Conservation (phyloP, 2,888 invertebrate species). For the Habroteleia sp. region DNA sequence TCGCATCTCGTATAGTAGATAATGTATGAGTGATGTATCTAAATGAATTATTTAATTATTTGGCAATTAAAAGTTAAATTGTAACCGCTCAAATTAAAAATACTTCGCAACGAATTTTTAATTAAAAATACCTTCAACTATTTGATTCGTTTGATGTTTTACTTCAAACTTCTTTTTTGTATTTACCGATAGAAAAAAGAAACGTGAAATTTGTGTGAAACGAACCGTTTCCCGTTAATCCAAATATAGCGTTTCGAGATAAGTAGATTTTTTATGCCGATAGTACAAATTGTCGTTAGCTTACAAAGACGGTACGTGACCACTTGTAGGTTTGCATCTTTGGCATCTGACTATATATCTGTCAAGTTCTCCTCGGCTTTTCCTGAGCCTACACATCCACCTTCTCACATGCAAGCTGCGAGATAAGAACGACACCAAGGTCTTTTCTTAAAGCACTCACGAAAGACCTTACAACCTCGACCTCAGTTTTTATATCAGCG, state of each 20-base stretch:
- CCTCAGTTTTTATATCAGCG: slow-evolving; percentile 51
- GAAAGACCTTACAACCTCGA: slow-evolving; percentile 58
- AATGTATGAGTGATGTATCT: too few species aligned
- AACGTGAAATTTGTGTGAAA: too few species aligned
- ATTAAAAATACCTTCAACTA: too few species aligned
- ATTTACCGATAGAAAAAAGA: too few species aligned
- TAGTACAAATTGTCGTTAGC: slow-evolving; percentile 15
- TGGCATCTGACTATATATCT: slow-evolving; percentile 54
- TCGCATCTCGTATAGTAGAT: too few species aligned
- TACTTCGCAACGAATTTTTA: too few species aligned
- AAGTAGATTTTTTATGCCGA: slow-evolving; percentile 38
- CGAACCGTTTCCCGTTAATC: too few species aligned
- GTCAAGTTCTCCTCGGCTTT: slow-evolving; percentile 47
- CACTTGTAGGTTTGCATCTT: slow-evolving; percentile 55
- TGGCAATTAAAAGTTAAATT: too few species aligned
- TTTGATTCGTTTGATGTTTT: too few species aligned
- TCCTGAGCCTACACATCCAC: slow-evolving; percentile 45
- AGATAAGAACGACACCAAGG: slow-evolving; percentile 57
- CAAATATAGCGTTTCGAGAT: slow-evolving; percentile 19
- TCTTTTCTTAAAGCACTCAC: slow-evolving; percentile 54
- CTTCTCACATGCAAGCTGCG: slow-evolving; percentile 37
- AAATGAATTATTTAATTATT: too few species aligned
- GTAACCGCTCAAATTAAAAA: too few species aligned
- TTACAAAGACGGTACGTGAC: slow-evolving; percentile 50
- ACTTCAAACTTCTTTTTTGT: too few species aligned